Evolutionary conservation across 2,113 vertebrate species (phyloP).

Genomic region (Oostethus manadensis): DNA sequence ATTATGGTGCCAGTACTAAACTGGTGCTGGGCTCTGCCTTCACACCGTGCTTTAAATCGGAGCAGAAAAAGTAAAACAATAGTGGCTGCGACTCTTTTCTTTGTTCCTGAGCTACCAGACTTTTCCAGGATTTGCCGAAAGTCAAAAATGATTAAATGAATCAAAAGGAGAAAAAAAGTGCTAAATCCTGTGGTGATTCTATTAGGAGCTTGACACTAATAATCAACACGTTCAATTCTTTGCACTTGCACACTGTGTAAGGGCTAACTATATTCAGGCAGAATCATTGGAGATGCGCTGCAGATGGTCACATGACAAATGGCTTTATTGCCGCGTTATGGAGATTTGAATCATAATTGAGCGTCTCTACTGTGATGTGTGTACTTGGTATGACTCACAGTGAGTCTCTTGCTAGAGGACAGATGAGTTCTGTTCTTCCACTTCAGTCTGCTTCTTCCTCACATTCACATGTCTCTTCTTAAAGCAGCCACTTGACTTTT

Average conservation of each 20-base stretch:
- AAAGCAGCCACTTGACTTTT: not conserved
- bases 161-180: constrained; percentile 19
- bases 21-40: constrained; percentile 53
- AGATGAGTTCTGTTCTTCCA: constrained; percentile 58
- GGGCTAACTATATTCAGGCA: constrained; percentile 52
- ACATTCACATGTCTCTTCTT: constrained; percentile 38
- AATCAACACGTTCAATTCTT: constrained; percentile 55
- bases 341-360: constrained; percentile 71
- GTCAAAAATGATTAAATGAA: constrained; percentile 46
- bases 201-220: constrained; percentile 42
- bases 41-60: constrained; percentile 57
- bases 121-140: constrained; percentile 14
- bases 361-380: constrained; percentile 60
- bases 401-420: constrained; percentile 59
- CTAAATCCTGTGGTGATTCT: constrained; percentile 54
- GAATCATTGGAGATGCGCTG: constrained; percentile 48
- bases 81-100: constrained; percentile 22
- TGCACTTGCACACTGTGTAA: constrained; percentile 32
- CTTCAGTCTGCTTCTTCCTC: constrained; percentile 36
- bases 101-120: constrained; percentile 29
- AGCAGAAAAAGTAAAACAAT: constrained; percentile 54
- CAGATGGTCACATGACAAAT: constrained; percentile 68
- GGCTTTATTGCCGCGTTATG: constrained; percentile 66
- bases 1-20: constrained; percentile 66
- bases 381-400: constrained; percentile 60